phyloP scores from a whole-genome alignment of 37 sponge, comb jelly and placozoan genomes.

The Lycopodina hypogea region DNA sequence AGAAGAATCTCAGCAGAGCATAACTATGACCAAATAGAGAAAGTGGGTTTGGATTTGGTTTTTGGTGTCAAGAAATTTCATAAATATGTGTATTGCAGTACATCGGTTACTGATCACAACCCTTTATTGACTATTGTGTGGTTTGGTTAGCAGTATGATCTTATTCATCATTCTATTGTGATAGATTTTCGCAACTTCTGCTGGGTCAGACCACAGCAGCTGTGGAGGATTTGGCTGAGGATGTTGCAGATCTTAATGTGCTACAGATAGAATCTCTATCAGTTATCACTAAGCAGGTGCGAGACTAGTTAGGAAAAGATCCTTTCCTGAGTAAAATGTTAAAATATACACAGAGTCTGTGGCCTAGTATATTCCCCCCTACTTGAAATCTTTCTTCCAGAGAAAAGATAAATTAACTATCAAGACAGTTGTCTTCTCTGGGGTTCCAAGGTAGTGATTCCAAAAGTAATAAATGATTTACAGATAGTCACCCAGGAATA shows the following conservation, averaged over 20 bases:
- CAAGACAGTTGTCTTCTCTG: background rate
- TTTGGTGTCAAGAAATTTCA: too few relatives aligned
- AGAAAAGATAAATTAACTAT: background rate
- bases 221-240: background rate
- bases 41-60: constrained; percentile 3
- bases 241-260: background rate
- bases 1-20: too few relatives aligned
- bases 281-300: background rate
- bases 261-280: background rate
- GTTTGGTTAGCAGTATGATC: constrained; percentile 1
- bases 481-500: background rate
- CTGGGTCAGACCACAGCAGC: background rate
- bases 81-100: too few relatives aligned
- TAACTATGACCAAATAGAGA: constrained; percentile 29
- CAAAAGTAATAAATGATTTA: background rate
- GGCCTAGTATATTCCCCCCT: background rate
- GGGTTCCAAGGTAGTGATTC: background rate
- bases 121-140: background rate
- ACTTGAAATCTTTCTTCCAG: background rate
- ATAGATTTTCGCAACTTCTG: background rate
- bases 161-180: background rate
- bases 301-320: background rate
- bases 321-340: background rate
- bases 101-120: too few relatives aligned
- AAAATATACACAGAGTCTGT: background rate